Base-by-base conservation (phyloP, 2,797 vertebrate genomes). In the Heliangelus exortis region DNA sequence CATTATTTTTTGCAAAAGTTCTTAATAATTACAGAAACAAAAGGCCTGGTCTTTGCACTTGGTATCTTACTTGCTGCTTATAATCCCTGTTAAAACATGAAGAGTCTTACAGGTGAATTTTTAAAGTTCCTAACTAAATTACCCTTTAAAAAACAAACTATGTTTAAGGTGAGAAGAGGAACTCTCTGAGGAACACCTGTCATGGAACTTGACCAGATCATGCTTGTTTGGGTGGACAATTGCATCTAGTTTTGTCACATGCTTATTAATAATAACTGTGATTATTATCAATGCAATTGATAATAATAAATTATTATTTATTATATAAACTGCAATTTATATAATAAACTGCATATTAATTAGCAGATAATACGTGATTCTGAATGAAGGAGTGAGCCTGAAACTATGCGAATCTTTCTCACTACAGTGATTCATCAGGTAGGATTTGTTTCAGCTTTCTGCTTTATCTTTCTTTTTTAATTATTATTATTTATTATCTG, bases 381-480 rank as follows among this genome's bases (percentile, higher is more conserved):
- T 92, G 82, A 96, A 90, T 94, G 91, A 92, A 93, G 41, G 78
- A 71, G 4, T 29, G 36, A 89, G n/a, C 51, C 68, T 75, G 65
- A 88, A 91, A 81, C 89, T 25, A 75, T 79, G 50, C 58, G 61
- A 26, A 62, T 47, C 62, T 89, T 89, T 86, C 62, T 89, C 79
- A 71, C 62, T 78, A 6, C 43, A 65, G 58, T 95, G 92, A 96
- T 84, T 96, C 95, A 96, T 95, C 66, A 91, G 66, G 75, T 85
- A 68, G 68, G 58, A 86, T 89, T 87, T 68, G 11, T 85, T 96
- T 91, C 12, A 8, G 41, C 65, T 94, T 80, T 91, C 62, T 89
- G 57, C 67, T 63, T 73, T 65, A 29, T 58, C 13, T 51, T 43
- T 62, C 61, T 80, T 65, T 58, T 54, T 51, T 45, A 39, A 39